These are phyloP conservation scores for Streptopelia turtur DNA, from an alignment of 2,797 vertebrate species.

Conservation along the genomic window DNA sequence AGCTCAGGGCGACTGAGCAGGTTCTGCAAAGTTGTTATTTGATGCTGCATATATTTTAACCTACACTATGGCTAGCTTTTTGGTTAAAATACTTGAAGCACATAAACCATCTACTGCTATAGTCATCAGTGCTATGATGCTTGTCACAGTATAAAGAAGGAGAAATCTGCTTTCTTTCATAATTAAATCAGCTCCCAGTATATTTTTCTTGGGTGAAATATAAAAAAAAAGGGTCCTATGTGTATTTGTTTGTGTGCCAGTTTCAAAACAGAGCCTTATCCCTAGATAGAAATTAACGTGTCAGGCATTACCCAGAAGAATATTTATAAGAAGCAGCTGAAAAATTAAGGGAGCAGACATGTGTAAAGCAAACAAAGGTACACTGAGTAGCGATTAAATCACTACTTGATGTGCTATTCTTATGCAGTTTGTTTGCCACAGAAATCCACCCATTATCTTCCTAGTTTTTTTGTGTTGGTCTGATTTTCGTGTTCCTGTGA, in stretches of 20 bases:
- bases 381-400: not conserved
- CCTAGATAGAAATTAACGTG: slow-evolving; percentile 21
- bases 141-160: not conserved
- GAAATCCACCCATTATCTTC: slow-evolving; percentile 14
- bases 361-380: slow-evolving; percentile 30
- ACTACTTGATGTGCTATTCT: not conserved
- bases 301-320: slow-evolving; percentile 6
- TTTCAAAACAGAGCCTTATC: slow-evolving; percentile 37
- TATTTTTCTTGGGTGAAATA: not conserved
- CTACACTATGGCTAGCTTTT: not conserved
- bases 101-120: not conserved
- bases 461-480: not conserved
- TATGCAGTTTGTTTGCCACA: not conserved
- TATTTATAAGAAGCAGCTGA: slow-evolving; percentile 36
- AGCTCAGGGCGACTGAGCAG: not conserved
- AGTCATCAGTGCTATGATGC: not conserved
- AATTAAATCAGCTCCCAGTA: not conserved
- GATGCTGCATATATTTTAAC: not conserved
- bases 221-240: not conserved
- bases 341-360: not conserved
- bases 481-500: not conserved
- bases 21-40: slow-evolving; percentile 12
- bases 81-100: not conserved
- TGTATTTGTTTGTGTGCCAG: not conserved
- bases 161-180: not conserved